phyloP scores from a whole-genome alignment of 2,888 invertebrate genomes.

The Morpho achilles region DNA sequence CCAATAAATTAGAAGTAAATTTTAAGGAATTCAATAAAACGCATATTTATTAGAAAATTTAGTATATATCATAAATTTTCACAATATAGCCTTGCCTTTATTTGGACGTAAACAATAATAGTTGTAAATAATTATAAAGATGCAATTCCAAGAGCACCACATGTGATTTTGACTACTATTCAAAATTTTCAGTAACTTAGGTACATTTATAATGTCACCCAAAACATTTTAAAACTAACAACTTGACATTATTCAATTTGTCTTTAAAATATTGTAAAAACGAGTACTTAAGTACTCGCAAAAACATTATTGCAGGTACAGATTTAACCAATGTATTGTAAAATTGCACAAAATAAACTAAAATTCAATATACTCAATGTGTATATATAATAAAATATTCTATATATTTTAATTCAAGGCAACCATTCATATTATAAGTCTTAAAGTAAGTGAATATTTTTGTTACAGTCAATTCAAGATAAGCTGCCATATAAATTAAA shows the following conservation, averaged over 20 bases:
- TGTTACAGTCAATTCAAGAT: conserved; percentile 28
- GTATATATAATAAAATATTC: not conserved
- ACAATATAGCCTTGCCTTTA: conserved; percentile 58
- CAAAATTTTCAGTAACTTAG: not conserved
- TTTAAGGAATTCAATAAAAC: conserved; percentile 46
- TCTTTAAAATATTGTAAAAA: not conserved
- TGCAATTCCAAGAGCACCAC: conserved; percentile 56
- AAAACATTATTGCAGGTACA: no score
- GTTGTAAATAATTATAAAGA: conserved; percentile 59
- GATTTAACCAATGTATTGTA: no score
- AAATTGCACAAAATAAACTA: conserved; percentile 3
- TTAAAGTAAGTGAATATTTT: conserved; percentile 30
- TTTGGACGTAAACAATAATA: conserved; percentile 25
- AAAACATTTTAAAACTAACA: not conserved
- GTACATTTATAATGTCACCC: conserved; percentile 4
- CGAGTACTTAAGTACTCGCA: no score
- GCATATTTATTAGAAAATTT: conserved; percentile 63
- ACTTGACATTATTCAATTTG: not conserved
- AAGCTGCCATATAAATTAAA: conserved; percentile 5
- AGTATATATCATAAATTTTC: conserved; percentile 67
- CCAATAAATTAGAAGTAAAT: not conserved
- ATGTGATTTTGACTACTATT: conserved; percentile 4
- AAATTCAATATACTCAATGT: conserved; percentile 4
- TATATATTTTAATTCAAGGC: conserved; percentile 7
- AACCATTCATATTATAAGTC: conserved; percentile 27